Evolutionary conservation across 2,113 vertebrate species (phyloP).

Genomic region (Pterocles orientalis): DNA sequence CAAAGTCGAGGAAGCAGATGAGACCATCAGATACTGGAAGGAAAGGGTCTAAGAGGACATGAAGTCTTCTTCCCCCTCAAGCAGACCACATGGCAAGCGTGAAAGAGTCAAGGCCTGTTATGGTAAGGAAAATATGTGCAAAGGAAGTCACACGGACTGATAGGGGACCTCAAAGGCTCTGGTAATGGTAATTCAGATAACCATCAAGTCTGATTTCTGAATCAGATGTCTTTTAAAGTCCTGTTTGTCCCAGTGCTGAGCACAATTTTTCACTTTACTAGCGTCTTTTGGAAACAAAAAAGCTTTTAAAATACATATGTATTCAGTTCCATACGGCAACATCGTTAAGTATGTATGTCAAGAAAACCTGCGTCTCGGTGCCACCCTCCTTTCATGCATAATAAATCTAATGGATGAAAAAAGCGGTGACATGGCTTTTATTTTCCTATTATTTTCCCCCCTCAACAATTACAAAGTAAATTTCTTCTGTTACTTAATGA

Average conservation of each 20-base stretch:
- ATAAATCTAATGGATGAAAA: slow-evolving; percentile 53
- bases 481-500: slow-evolving; percentile 68
- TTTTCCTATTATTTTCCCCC: slow-evolving; percentile 68
- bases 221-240: slow-evolving; percentile 19
- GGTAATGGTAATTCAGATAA: slow-evolving; percentile 57
- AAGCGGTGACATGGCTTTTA: slow-evolving; percentile 23
- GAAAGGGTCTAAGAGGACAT: background rate
- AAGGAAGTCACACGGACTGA: slow-evolving; percentile 59
- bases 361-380: background rate
- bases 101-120: slow-evolving; percentile 23
- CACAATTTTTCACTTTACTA: slow-evolving; percentile 9
- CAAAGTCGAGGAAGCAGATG: accelerated
- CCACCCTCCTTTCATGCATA: slow-evolving; percentile 37
- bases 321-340: background rate
- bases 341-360: background rate
- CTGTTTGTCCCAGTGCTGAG: background rate
- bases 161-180: slow-evolving; percentile 43
- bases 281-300: background rate
- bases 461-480: slow-evolving; percentile 52
- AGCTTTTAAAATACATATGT: background rate
- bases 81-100: background rate
- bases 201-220: slow-evolving; percentile 45
- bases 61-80: background rate
- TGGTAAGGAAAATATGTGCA: slow-evolving; percentile 48
- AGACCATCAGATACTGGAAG: background rate